Conservation (phyloP, 2,113 vertebrate genomes). For the Bombycilla garrulus region DNA sequence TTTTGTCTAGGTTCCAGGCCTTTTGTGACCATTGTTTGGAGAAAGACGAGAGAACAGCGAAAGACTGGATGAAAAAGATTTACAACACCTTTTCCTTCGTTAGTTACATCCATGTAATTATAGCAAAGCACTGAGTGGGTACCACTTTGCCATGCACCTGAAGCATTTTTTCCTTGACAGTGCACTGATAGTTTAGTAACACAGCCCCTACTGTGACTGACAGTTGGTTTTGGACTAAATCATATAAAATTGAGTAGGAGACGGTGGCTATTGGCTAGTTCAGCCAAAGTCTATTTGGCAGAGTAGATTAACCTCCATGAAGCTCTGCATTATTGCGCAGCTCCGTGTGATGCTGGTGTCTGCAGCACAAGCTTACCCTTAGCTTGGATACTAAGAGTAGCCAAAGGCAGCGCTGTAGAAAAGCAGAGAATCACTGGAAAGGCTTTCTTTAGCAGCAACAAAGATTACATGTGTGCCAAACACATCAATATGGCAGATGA, state of each 20-base stretch:
- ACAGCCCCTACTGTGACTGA: slow-evolving; percentile 27
- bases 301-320: not conserved
- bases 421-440: not conserved
- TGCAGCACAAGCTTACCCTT: not conserved
- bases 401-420: not conserved
- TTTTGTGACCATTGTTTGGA: not conserved
- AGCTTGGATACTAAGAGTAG: not conserved
- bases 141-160: slow-evolving; percentile 35
- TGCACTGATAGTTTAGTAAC: slow-evolving; percentile 29
- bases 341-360: not conserved
- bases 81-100: not conserved
- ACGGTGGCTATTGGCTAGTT: not conserved
- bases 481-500: not conserved
- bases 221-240: slow-evolving; percentile 31
- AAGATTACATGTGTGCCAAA: not conserved
- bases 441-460: not conserved
- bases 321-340: not conserved
- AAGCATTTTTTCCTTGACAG: slow-evolving; percentile 37
- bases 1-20: not conserved
- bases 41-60: not conserved
- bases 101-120: slow-evolving; percentile 25
- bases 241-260: not conserved
- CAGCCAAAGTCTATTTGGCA: slow-evolving; percentile 36
- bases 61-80: not conserved
- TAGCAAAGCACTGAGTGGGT: not conserved